Evolutionary conservation across 2,888 invertebrate genomes (phyloP).

Genomic region (Andrena dorsata): DNA sequence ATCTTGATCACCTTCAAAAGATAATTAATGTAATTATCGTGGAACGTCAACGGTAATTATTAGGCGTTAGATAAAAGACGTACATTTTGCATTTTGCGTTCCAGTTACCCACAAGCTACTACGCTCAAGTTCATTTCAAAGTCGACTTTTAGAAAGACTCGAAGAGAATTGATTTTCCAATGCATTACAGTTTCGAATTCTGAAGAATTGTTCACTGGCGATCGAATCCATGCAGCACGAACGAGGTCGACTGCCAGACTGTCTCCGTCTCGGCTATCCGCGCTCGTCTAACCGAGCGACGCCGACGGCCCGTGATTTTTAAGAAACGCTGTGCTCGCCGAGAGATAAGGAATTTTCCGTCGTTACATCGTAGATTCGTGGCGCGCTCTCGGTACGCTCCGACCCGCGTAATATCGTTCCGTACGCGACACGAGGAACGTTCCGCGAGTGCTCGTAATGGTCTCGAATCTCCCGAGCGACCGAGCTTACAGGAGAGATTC

Average conservation of each 20-base stretch:
- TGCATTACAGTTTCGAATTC: neutral
- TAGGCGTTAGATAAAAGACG: too few relatives aligned
- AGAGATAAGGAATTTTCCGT: conserved; percentile 77
- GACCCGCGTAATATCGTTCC: conserved; percentile 48
- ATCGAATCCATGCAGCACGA: neutral
- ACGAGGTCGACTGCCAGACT: neutral
- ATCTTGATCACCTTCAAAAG: too few relatives aligned
- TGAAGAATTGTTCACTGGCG: neutral
- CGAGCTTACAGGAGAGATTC: neutral
- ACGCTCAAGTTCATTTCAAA: too few relatives aligned
- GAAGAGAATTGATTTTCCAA: neutral
- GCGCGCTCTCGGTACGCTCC: conserved; percentile 36
- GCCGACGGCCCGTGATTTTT: conserved; percentile 72
- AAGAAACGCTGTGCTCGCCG: conserved; percentile 57
- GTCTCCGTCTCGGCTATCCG: conserved; percentile 35
- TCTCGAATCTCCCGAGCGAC: neutral
- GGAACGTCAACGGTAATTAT: too few relatives aligned
- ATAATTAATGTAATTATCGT: too few relatives aligned
- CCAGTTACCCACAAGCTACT: too few relatives aligned
- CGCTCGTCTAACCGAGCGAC: conserved; percentile 43
- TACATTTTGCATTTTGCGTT: too few relatives aligned
- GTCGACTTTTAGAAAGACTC: too few relatives aligned
- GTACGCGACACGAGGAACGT: conserved; percentile 19
- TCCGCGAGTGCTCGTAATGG: neutral
- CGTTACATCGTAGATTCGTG: conserved; percentile 57